Percentiles rank a stretch among this genome's conserved stretches.
These are phyloP conservation scores for Sciurus vulgaris DNA, from an alignment of 2,797 vertebrate genomes.

Conservation along the genomic window DNA sequence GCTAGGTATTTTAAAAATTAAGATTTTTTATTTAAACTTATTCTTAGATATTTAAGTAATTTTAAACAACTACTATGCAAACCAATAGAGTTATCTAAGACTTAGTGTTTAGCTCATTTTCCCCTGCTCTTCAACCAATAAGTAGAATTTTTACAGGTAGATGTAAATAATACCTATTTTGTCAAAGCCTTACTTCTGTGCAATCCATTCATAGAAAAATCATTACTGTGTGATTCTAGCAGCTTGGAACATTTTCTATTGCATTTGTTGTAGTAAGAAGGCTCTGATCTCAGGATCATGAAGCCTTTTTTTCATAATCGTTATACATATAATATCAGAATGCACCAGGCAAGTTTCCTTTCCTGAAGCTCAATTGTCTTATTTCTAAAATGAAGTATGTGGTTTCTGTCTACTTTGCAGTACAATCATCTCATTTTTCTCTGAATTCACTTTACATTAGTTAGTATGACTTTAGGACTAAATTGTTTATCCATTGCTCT, in stretches of 20 bases:
- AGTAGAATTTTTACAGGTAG: background rate
- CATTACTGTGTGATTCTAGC: background rate
- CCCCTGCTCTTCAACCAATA: background rate
- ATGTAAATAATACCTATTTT: background rate
- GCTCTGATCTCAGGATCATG: background rate
- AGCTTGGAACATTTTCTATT: background rate
- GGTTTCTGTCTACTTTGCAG: background rate
- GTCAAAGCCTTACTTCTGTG: background rate
- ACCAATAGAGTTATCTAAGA: background rate
- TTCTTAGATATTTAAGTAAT: background rate
- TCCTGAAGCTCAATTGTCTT: background rate
- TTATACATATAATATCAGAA: background rate
- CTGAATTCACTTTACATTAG: background rate
- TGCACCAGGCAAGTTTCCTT: background rate
- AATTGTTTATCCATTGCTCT: background rate
- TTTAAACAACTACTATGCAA: background rate
- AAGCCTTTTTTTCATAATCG: background rate
- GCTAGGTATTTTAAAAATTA: conserved; percentile 9
- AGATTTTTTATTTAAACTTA: background rate
- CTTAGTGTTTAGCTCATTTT: conserved; percentile 26
- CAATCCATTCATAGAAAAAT: background rate
- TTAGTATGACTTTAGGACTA: conserved; percentile 39
- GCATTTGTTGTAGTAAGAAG: background rate
- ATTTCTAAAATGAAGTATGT: conserved; percentile 27
- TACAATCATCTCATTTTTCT: background rate